Conservation (phyloP, 2,888 invertebrate species). For the Limnephilus lunatus region DNA sequence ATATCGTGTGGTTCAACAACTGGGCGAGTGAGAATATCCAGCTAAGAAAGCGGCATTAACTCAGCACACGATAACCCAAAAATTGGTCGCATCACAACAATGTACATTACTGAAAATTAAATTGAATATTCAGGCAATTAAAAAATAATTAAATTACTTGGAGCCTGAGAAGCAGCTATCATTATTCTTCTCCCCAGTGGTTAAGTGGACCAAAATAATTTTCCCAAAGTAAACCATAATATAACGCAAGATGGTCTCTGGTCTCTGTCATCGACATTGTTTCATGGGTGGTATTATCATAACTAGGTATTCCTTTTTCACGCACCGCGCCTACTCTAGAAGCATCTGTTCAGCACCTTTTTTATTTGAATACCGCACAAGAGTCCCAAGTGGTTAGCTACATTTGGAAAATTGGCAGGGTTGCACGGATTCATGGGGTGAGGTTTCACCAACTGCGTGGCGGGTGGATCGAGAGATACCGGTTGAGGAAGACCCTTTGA, state of each 20-base stretch:
- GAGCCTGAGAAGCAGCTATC: neutral
- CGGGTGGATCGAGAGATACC: too few species aligned
- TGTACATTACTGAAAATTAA: neutral
- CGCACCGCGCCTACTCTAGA: neutral
- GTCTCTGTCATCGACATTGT: slow-evolving; percentile 13
- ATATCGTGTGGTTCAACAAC: neutral
- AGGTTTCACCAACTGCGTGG: too few species aligned
- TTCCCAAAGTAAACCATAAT: slow-evolving; percentile 51
- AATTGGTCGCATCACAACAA: neutral
- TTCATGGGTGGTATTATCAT: neutral
- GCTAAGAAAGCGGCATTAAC: neutral
- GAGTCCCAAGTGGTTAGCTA: too few species aligned
- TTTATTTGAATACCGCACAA: too few species aligned
- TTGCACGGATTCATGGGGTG: too few species aligned
- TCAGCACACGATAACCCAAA: neutral
- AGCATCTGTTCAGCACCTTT: neutral
- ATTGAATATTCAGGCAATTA: neutral
- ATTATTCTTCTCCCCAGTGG: slow-evolving; percentile 19
- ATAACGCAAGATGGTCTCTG: slow-evolving; percentile 29
- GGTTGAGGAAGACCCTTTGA: too few species aligned
- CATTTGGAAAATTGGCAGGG: too few species aligned
- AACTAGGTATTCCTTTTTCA: neutral
- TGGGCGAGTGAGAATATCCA: neutral
- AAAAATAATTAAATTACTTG: neutral
- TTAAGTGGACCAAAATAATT: slow-evolving; percentile 35